Conservation (phyloP, 2,113 vertebrate genomes). For the Charina bottae region DNA sequence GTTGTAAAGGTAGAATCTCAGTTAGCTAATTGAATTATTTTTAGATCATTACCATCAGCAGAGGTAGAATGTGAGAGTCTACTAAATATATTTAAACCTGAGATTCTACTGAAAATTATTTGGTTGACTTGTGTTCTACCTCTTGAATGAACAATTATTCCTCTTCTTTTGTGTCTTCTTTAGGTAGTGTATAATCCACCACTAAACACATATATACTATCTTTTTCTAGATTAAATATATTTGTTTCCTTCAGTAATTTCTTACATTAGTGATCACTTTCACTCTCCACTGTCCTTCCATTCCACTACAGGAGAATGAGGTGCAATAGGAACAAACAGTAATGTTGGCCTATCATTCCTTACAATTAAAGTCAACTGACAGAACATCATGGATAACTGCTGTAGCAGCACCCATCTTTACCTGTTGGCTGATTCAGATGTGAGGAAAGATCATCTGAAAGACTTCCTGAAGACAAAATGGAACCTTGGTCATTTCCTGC, state of each 20-base stretch:
- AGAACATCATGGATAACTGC: background rate
- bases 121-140: background rate
- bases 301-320: background rate
- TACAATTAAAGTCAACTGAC: background rate
- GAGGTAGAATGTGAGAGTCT: background rate
- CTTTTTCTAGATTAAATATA: background rate
- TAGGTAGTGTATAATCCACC: background rate
- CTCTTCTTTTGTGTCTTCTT: background rate
- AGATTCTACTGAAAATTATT: background rate
- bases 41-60: background rate
- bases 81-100: background rate
- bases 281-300: background rate
- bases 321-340: background rate
- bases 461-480: background rate
- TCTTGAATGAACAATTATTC: background rate
- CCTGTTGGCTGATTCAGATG: slow-evolving; percentile 13
- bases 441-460: background rate
- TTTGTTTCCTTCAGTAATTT: background rate
- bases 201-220: background rate
- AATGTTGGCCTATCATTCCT: background rate
- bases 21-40: background rate
- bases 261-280: background rate
- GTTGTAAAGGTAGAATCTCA: background rate
- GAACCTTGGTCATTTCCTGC: rapidly evolving
- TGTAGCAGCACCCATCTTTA: slow-evolving; percentile 24